These are phyloP conservation scores for Hydrotaea diabolus DNA, from an alignment of 2,888 invertebrate genomes.

Conservation along the genomic window DNA sequence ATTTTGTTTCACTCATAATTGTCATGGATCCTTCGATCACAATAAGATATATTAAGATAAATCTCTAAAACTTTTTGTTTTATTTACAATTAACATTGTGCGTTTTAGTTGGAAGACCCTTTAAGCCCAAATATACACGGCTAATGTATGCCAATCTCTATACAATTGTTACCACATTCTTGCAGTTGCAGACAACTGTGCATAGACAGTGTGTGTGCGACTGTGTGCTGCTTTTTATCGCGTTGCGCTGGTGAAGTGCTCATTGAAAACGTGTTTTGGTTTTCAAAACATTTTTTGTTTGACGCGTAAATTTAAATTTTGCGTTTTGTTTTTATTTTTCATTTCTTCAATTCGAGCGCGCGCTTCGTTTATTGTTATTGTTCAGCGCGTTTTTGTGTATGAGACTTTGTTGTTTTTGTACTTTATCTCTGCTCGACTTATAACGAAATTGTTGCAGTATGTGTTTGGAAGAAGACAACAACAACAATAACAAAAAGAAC, in stretches of 20 bases:
- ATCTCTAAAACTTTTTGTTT: too few species aligned
- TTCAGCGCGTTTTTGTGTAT: not conserved
- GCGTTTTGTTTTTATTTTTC: constrained; percentile 11
- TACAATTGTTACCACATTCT: too few species aligned
- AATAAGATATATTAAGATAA: too few species aligned
- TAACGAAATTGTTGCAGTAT: constrained; percentile 3
- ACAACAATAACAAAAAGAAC: not conserved
- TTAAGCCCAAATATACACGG: too few species aligned
- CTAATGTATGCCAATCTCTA: too few species aligned
- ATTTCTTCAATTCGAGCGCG: not conserved
- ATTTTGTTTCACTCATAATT: too few species aligned
- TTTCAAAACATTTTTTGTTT: constrained; percentile 40
- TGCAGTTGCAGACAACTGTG: too few species aligned
- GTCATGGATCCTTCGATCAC: too few species aligned
- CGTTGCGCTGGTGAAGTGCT: not conserved
- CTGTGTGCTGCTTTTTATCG: not conserved
- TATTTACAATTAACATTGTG: too few species aligned
- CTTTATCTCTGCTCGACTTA: not conserved
- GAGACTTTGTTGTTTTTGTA: too few species aligned
- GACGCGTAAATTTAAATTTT: constrained; percentile 43
- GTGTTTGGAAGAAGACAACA: not conserved
- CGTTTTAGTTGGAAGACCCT: too few species aligned
- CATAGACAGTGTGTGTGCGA: too few species aligned
- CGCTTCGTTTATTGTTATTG: constrained; percentile 21
- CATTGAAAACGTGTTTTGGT: constrained; percentile 51